Evolutionary conservation across 1,140 invertebrate species (phyloP).

Genomic region (Tetramorium alpestre): DNA sequence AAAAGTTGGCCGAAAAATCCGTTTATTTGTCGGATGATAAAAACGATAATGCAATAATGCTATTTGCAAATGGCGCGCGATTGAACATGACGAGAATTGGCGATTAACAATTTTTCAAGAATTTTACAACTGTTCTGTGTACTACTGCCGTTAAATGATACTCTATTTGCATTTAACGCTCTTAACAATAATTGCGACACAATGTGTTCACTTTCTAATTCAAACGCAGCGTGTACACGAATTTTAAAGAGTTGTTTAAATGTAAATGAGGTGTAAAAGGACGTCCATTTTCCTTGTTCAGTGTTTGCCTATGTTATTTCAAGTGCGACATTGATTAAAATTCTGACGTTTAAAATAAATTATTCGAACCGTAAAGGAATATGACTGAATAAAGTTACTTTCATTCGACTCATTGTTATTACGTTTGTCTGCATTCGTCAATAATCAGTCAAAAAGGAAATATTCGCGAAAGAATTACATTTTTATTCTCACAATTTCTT

Average conservation of each 20-base stretch:
- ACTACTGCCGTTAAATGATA: conserved; percentile 52
- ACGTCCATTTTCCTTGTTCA: conserved; percentile 61
- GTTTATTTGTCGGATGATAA: not conserved
- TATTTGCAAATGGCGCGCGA: conserved; percentile 11
- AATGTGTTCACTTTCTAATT: conserved; percentile 62
- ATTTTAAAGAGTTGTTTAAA: conserved; percentile 63
- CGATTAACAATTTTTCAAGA: conserved; percentile 57
- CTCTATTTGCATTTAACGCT: conserved; percentile 62
- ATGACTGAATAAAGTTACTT: conserved; percentile 28
- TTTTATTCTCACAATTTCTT: conserved; percentile 24
- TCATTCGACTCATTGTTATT: conserved; percentile 26
- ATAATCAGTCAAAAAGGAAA: conserved; percentile 16
- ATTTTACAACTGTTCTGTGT: conserved; percentile 49
- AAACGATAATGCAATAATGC: conserved; percentile 25
- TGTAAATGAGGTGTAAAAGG: conserved; percentile 63
- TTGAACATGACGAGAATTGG: conserved; percentile 43
- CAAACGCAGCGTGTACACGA: conserved; percentile 53
- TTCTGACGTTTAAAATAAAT: conserved; percentile 58
- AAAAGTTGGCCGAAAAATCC: not conserved
- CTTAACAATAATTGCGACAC: conserved; percentile 62
- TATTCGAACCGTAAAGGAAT: conserved; percentile 14
- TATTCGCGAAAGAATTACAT: not conserved
- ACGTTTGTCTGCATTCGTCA: not conserved
- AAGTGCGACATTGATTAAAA: conserved; percentile 61
- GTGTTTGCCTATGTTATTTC: conserved; percentile 56